Percentiles rank a stretch among this genome's conserved stretches.
Conservation (phyloP, 2,888 invertebrate genomes). For the Mythimna ferrago region DNA sequence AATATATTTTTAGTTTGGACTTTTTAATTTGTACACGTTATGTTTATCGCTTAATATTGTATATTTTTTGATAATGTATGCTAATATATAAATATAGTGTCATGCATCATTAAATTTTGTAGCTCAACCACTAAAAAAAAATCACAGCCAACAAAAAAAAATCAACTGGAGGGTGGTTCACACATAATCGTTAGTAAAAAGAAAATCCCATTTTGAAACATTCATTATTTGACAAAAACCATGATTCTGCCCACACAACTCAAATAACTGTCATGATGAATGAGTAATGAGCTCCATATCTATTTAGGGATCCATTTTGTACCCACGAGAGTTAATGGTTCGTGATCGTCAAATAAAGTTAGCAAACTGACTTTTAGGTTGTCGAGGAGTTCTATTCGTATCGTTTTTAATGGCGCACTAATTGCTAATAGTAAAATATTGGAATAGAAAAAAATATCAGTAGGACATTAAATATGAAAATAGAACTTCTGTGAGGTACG, state of each 20-base stretch:
- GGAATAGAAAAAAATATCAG: no score
- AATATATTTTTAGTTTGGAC: no score
- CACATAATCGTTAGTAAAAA: neutral
- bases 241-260: slow-evolving; percentile 14
- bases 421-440: slow-evolving; percentile 30
- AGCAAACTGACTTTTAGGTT: slow-evolving; percentile 43
- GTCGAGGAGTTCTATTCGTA: slow-evolving; percentile 20
- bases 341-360: slow-evolving; percentile 52
- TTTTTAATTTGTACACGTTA: no score
- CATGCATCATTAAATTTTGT: no score
- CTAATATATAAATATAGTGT: no score
- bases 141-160: neutral
- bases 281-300: slow-evolving; percentile 55
- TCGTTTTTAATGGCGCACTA: slow-evolving; percentile 27
- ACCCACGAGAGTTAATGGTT: slow-evolving; percentile 37
- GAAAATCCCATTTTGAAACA: slow-evolving; percentile 3
- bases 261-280: slow-evolving; percentile 56
- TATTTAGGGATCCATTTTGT: slow-evolving; percentile 46
- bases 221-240: slow-evolving; percentile 16
- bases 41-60: no score
- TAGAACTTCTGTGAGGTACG: no score
- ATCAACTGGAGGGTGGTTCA: neutral
- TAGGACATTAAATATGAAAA: no score
- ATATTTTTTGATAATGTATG: no score
- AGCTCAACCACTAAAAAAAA: no score